Evolutionary conservation across 2,113 vertebrate genomes (phyloP), one percentile per base, ranked within the genome.

Genomic region (Gnathochromis pfefferi): DNA sequence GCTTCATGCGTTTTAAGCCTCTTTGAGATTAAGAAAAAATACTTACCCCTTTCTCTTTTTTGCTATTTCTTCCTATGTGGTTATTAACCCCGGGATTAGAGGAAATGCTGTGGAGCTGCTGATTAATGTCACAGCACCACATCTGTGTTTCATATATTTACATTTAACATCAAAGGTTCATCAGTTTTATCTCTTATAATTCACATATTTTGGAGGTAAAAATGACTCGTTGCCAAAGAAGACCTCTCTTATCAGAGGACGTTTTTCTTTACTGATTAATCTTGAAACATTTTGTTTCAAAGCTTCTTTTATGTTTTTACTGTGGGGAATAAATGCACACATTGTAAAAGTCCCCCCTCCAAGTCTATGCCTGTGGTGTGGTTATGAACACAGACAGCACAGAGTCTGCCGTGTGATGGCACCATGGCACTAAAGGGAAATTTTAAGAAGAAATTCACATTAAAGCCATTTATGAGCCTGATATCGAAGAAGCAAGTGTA

Each of bases 401-500:
- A 80, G 9, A 45, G 31, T 63, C 21, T 42, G 35, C 9, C 1
- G 2, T 81, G 7, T 47, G 58, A 63, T 58, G 55, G 16, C 63
- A 4, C 9, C 42, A 19, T 47, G 10, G 49, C 82, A 78, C 38
- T 82, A 9, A 47, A 54, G 54, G 54, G 42, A 80, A 75, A 57
- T 12, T 79, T 42, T 21, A 21, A 54, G 57, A 82, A 84, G 40
- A 1, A 6, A 78, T 38, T 19, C 26, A 81, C 81, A 87, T 86
- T 58, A 89, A 82, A 91, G 63, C 49, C 79, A 88, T 84, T 89
- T 81, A 87, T 60, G 60, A 88, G 88, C 28, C 80, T 81, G 87
- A 87, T 94, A 88, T 91, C 84, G 31, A 31, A 42, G 38, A 88
- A 70, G 78, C 51, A 84, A 93, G 87, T 38, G 17, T 85, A 84